These are phyloP conservation scores for Argyresthia albistria DNA, from an alignment of 2,888 invertebrate species.

Conservation along the genomic window DNA sequence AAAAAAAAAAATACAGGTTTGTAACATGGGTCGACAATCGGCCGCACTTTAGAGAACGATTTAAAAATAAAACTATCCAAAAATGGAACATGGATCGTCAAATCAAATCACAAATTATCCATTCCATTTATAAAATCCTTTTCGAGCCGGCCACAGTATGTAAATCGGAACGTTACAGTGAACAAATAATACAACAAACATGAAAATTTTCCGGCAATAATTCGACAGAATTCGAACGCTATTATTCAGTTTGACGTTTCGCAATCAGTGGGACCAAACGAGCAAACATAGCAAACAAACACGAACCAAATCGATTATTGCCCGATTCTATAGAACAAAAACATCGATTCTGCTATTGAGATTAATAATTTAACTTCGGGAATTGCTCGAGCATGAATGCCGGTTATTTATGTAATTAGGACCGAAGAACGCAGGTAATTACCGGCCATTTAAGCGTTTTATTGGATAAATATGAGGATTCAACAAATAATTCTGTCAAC, in stretches of 20 bases:
- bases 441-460: neutral
- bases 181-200: slow-evolving; percentile 25
- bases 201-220: slow-evolving; percentile 42
- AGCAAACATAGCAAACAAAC: slow-evolving; percentile 54
- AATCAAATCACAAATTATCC: neutral
- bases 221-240: slow-evolving; percentile 28
- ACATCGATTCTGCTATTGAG: slow-evolving; percentile 3
- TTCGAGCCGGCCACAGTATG: neutral
- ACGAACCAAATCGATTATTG: slow-evolving; percentile 55
- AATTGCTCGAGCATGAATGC: neutral
- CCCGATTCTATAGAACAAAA: slow-evolving; percentile 24
- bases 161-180: neutral
- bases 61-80: no score
- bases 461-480: no score
- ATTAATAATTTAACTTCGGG: slow-evolving; percentile 1
- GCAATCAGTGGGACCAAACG: slow-evolving; percentile 65
- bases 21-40: no score
- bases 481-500: no score
- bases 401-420: neutral
- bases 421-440: neutral
- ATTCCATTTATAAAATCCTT: slow-evolving; percentile 1
- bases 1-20: no score
- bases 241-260: slow-evolving; percentile 66
- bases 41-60: no score
- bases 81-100: no score